Percentiles rank a stretch among this genome's conserved stretches.
Conservation (phyloP, 2,888 invertebrate genomes). For the Netelia inedita region DNA sequence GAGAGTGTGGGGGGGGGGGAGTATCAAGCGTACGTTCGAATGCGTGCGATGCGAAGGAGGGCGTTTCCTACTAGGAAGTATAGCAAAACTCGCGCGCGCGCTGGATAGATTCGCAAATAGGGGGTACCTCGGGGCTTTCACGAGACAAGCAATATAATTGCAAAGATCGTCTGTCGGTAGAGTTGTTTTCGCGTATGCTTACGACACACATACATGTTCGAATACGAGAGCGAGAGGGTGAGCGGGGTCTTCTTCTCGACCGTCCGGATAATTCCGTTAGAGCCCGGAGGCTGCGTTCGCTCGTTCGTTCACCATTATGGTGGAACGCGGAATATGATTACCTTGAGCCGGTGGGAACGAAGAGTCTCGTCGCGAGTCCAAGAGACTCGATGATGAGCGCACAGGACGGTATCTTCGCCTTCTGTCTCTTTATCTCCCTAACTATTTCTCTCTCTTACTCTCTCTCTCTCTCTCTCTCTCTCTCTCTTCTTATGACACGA, state of each 20-base stretch:
- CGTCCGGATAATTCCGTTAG: slow-evolving; percentile 81
- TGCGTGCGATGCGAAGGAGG: slow-evolving; percentile 11
- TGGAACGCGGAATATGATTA: slow-evolving; percentile 84
- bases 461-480: not conserved
- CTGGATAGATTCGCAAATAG: slow-evolving; percentile 49
- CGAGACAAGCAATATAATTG: slow-evolving; percentile 55
- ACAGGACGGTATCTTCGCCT: slow-evolving; percentile 39
- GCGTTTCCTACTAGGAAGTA: slow-evolving; percentile 50
- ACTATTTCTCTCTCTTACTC: not conserved
- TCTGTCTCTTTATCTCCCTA: slow-evolving; percentile 3
- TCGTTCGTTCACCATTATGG: slow-evolving; percentile 81
- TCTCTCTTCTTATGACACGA: not conserved
- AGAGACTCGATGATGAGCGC: slow-evolving; percentile 31
- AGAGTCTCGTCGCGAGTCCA: slow-evolving; percentile 54
- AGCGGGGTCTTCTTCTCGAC: slow-evolving; percentile 41
- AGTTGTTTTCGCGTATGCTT: slow-evolving; percentile 46
- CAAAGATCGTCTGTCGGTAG: slow-evolving; percentile 51
- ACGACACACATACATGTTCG: slow-evolving; percentile 7
- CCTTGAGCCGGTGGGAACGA: slow-evolving; percentile 77
- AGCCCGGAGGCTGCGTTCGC: slow-evolving; percentile 79
- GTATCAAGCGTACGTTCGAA: slow-evolving; percentile 23
- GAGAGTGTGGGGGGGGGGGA: too few species aligned
- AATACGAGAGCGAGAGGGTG: slow-evolving; percentile 27
- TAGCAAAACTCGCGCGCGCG: slow-evolving; percentile 6
- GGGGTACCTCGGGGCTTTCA: slow-evolving; percentile 34